Evolutionary conservation across 2,888 invertebrate species (phyloP).

Genomic region (Rhodophaea formosa): DNA sequence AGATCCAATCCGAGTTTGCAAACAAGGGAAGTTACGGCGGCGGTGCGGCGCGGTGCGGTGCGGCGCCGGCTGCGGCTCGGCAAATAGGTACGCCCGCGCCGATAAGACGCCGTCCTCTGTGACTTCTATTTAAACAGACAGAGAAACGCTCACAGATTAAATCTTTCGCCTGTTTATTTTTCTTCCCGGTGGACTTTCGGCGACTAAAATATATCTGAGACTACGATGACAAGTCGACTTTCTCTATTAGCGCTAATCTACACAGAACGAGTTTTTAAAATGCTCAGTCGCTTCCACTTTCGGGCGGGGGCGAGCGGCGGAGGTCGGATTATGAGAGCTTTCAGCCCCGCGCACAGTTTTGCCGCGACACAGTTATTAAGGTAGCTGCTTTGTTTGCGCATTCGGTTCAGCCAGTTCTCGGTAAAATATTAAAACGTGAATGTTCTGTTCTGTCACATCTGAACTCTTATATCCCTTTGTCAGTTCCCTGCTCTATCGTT

Average conservation of each 20-base stretch:
- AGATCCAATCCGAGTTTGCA: conserved; percentile 80
- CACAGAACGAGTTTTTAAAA: conserved; percentile 62
- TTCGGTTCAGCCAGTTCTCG: conserved; percentile 62
- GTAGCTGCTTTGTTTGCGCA: conserved; percentile 68
- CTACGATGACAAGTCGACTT: conserved; percentile 66
- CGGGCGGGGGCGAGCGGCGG: conserved; percentile 41
- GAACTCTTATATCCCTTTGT: conserved; percentile 37
- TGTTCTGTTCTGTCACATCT: conserved; percentile 46
- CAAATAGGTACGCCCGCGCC: conserved; percentile 68
- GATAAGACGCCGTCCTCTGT: conserved; percentile 74
- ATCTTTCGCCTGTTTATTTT: conserved; percentile 72
- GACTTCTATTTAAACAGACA: conserved; percentile 77
- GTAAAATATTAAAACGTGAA: conserved; percentile 72
- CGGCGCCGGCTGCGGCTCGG: conserved; percentile 56
- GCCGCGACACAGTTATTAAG: conserved; percentile 68
- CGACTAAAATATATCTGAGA: conserved; percentile 58
- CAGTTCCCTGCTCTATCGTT: conserved; percentile 21
- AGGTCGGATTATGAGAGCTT: conserved; percentile 69
- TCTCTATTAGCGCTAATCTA: conserved; percentile 65
- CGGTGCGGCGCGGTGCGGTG: conserved; percentile 44
- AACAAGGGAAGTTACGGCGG: conserved; percentile 76
- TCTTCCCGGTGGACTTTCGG: conserved; percentile 53
- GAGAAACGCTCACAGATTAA: conserved; percentile 74
- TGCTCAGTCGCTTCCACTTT: conserved; percentile 49
- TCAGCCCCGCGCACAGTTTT: conserved; percentile 51